Conservation (phyloP, 2,797 vertebrate species). For the Lutjanus argentimaculatus region DNA sequence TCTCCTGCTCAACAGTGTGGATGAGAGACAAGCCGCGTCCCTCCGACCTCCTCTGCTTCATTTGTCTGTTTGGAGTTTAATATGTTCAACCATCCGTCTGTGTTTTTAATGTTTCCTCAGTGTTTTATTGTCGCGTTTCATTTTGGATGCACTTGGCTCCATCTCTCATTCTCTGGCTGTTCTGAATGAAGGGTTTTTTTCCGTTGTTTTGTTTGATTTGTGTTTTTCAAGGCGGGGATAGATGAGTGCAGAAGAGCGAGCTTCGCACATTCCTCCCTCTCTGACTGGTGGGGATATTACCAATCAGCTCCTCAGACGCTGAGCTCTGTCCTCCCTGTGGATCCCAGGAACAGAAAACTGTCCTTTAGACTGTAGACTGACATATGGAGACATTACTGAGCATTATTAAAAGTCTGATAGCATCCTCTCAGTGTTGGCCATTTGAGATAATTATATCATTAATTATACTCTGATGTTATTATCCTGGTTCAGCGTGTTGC, state of each 20-base stretch:
- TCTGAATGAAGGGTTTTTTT: slow-evolving; percentile 78
- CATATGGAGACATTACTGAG: neutral
- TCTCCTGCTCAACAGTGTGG: slow-evolving; percentile 92
- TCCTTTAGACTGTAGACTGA: slow-evolving; percentile 19
- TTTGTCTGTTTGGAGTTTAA: slow-evolving; percentile 68
- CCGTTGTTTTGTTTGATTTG: slow-evolving; percentile 43
- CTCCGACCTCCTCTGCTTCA: slow-evolving; percentile 79
- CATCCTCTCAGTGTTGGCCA: neutral
- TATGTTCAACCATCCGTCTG: slow-evolving; percentile 62
- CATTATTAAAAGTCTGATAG: neutral
- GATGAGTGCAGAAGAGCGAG: slow-evolving; percentile 84
- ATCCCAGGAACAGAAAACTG: neutral
- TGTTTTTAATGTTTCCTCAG: slow-evolving; percentile 75
- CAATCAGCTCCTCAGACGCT: slow-evolving; percentile 71
- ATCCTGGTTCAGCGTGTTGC: neutral
- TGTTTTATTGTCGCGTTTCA: slow-evolving; percentile 81
- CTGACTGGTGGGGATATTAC: slow-evolving; percentile 61
- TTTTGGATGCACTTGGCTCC: slow-evolving; percentile 88
- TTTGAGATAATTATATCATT: slow-evolving; percentile 11
- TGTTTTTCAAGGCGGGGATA: slow-evolving; percentile 81
- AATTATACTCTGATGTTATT: slow-evolving; percentile 1
- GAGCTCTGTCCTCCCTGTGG: slow-evolving; percentile 31
- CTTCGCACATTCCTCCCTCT: slow-evolving; percentile 67
- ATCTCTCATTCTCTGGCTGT: slow-evolving; percentile 87
- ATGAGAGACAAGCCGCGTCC: slow-evolving; percentile 88